Evolutionary conservation across 23 tunicate genomes (phyloP), one percentile per base, ranked within the genome.

Genomic region (Halocynthia roretzi): DNA sequence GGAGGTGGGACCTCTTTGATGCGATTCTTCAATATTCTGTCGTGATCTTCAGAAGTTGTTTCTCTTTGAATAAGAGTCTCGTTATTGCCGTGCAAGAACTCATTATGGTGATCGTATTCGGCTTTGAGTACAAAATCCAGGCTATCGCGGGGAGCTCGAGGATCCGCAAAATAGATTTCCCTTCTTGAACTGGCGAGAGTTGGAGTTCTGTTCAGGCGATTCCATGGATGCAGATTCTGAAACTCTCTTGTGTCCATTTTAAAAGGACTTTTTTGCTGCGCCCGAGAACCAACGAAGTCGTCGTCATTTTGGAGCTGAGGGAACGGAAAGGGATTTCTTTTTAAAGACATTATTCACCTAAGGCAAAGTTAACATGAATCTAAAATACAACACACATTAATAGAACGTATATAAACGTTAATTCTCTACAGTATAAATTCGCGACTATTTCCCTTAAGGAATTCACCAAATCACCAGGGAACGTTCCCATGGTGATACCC

Each of bases 41-140:
- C 97, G 71, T 90, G 97, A 40, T 76, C 74, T 48, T 70, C 83
- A 12, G 86, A 85, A 1, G 52, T 81, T 0, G 97, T 90, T 84
- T 90, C 97, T 52, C 77, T 74, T 71, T 90, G 97, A 12, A 62
- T 18, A 10, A 90, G 75, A 19, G 84, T 82, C 50, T 85, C 77
- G 72, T 90, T 90, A 72, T 85, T 85, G 64, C 90, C 90, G 60
- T 77, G 75, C 22, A 92, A 64, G 67, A 92, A 86, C 11, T 86
- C 72, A 54, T 81, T 80, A 70, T 93, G 98, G 56, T 93, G 99
- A 60, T 87, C 88, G 82, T 94, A 88, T 52, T 68, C 23, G 5
- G 99, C 72, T 74, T 94, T 94, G 50, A 94, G 84, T 21, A 82
- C 87, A 82, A 94, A 94, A 68, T 94, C 99, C 52, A 94, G 84